Conservation (phyloP, 2,113 vertebrate species). For the Podarcis raffonei region DNA sequence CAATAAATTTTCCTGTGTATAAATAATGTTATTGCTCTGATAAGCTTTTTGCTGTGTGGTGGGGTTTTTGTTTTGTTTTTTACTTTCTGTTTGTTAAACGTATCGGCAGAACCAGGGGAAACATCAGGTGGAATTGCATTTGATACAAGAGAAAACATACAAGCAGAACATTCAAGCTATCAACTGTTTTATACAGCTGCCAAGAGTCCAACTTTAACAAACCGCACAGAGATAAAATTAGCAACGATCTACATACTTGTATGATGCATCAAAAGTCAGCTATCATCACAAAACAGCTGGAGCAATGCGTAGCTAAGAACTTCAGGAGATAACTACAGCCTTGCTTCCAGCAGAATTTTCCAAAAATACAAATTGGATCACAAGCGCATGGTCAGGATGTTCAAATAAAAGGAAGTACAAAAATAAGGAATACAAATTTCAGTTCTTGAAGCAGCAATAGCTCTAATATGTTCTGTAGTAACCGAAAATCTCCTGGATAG, state of each 20-base stretch:
- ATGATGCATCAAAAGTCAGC: slow-evolving; percentile 61
- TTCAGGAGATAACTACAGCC: slow-evolving; percentile 51
- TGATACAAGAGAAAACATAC: slow-evolving; percentile 6
- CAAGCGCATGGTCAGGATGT: slow-evolving; percentile 44
- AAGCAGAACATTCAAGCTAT: neutral
- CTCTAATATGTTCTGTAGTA: slow-evolving; percentile 29
- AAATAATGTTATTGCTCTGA: neutral
- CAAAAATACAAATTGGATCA: slow-evolving; percentile 52
- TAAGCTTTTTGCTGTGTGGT: neutral
- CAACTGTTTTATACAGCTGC: slow-evolving; percentile 24
- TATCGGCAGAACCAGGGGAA: neutral
- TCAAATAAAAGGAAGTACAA: slow-evolving; percentile 39
- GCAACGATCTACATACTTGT: slow-evolving; percentile 40
- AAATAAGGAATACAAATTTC: slow-evolving; percentile 33
- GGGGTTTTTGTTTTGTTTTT: neutral
- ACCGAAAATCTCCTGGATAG: neutral
- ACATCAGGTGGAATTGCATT: slow-evolving; percentile 28
- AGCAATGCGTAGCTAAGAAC: slow-evolving; percentile 56
- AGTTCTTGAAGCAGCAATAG: slow-evolving; percentile 22
- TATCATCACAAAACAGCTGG: slow-evolving; percentile 67
- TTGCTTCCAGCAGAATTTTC: slow-evolving; percentile 63
- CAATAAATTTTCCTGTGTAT: neutral
- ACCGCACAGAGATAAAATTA: slow-evolving; percentile 62
- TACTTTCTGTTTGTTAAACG: slow-evolving; percentile 20
- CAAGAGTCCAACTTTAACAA: slow-evolving; percentile 45